These are phyloP conservation scores for Chironex yamaguchii DNA, from an alignment of 30 jellyfish, hydroid and myxozoan genomes.

Conservation along the genomic window DNA sequence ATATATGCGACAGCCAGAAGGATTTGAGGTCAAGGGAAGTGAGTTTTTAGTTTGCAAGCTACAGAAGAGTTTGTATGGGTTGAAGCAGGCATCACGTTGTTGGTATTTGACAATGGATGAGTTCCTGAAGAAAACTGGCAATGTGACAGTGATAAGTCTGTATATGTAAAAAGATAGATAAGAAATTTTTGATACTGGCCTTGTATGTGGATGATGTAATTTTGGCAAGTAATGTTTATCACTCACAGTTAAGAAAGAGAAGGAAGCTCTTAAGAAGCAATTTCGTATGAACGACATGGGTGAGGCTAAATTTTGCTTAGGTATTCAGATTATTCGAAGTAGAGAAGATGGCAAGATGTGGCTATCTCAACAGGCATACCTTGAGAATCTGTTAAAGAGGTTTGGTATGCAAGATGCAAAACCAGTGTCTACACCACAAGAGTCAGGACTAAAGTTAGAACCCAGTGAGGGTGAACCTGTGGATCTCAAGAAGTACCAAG, in stretches of 20 bases:
- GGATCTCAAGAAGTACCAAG: slow-evolving; percentile 47
- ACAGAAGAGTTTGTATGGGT: too few species aligned
- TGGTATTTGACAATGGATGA: too few species aligned
- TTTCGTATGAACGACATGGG: slow-evolving; percentile 54
- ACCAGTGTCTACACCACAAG: slow-evolving; percentile 57
- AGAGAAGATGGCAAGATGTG: slow-evolving; percentile 32
- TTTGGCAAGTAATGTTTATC: slow-evolving; percentile 24
- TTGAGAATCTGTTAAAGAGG: slow-evolving; percentile 10
- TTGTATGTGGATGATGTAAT: slow-evolving; percentile 39
- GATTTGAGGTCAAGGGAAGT: too few species aligned
- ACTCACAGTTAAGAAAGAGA: slow-evolving; percentile 14
- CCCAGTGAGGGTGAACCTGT: slow-evolving; percentile 25
- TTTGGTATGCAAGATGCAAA: slow-evolving; percentile 31
- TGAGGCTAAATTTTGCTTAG: slow-evolving; percentile 33
- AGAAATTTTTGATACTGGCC: slow-evolving; percentile 11
- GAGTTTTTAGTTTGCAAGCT: too few species aligned
- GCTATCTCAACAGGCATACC: slow-evolving; percentile 25
- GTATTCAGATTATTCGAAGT: slow-evolving; percentile 36
- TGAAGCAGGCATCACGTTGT: too few species aligned
- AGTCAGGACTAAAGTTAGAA: slow-evolving; percentile 11
- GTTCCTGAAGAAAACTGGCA: too few species aligned
- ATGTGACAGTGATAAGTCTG: too few species aligned
- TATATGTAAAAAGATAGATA: too few species aligned
- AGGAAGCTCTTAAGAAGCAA: slow-evolving; percentile 8
- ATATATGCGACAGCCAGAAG: too few species aligned